Conservation (phyloP, 2,113 vertebrate species). For the Peromyscus leucopus region DNA sequence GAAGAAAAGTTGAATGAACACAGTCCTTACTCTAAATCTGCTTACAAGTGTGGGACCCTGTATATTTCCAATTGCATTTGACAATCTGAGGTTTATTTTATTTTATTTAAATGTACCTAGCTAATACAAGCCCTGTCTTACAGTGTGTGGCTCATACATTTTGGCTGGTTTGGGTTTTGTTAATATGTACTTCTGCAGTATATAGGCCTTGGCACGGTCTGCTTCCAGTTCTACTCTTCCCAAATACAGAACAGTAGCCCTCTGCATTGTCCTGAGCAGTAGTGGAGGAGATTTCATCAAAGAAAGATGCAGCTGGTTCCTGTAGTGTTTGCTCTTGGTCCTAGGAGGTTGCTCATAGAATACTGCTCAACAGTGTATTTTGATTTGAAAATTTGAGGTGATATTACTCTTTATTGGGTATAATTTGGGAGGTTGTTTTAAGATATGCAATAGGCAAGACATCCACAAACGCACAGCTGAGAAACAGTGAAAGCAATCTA, state of each 20-base stretch:
- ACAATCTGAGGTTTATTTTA: neutral
- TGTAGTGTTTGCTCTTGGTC: neutral
- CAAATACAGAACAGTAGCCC: neutral
- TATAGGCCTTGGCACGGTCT: neutral
- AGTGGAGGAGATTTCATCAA: neutral
- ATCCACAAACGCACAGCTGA: neutral
- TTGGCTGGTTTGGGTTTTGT: neutral
- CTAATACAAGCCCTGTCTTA: neutral
- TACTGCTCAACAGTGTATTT: neutral
- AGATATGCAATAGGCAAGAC: neutral
- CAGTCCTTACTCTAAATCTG: neutral
- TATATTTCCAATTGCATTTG: neutral
- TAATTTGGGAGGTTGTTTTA: neutral
- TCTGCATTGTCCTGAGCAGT: neutral
- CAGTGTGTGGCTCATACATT: neutral
- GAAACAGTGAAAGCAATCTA: neutral
- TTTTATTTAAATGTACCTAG: neutral
- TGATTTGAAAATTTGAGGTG: neutral
- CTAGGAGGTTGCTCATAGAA: neutral
- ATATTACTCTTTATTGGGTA: neutral
- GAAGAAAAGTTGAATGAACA: neutral
- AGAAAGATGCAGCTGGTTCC: neutral
- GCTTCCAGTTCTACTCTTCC: neutral
- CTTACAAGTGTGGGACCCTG: neutral
- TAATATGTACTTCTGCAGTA: neutral